Conservation (phyloP, 2,888 invertebrate species). For the Noctua comes region DNA sequence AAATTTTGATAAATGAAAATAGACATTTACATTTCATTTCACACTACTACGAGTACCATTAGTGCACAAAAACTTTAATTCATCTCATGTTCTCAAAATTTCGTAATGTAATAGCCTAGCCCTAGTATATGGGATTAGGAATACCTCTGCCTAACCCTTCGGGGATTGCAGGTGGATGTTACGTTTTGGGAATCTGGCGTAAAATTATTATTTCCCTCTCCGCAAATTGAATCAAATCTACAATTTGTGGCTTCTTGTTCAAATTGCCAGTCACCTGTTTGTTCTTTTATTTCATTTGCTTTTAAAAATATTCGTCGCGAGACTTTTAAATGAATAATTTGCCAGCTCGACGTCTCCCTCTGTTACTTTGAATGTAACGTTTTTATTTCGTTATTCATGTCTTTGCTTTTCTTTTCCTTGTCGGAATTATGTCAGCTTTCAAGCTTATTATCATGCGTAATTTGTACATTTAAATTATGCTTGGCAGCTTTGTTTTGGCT, state of each 20-base stretch:
- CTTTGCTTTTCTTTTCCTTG: neutral
- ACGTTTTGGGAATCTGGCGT: neutral
- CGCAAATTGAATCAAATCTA: conserved; percentile 9
- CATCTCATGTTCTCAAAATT: no score
- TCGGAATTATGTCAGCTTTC: conserved; percentile 18
- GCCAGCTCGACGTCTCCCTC: conserved; percentile 26
- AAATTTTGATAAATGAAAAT: no score
- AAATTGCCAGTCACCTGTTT: conserved; percentile 22
- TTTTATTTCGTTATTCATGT: conserved; percentile 41
- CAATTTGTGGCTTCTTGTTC: conserved; percentile 9
- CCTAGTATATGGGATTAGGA: no score
- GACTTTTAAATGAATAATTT: conserved; percentile 18
- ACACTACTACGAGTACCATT: no score
- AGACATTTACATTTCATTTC: no score
- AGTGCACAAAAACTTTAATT: neutral
- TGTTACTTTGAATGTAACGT: conserved; percentile 29
- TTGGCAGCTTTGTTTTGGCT: neutral
- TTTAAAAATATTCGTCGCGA: neutral
- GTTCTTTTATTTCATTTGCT: conserved; percentile 18
- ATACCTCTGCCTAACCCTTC: no score
- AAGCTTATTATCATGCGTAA: conserved; percentile 15
- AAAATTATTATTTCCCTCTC: neutral
- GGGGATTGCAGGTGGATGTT: no score
- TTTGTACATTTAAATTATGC: conserved; percentile 16
- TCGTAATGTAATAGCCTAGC: no score